Evolutionary conservation across 2,113 vertebrate genomes (phyloP).

Genomic region (Megaptera novaeangliae): DNA sequence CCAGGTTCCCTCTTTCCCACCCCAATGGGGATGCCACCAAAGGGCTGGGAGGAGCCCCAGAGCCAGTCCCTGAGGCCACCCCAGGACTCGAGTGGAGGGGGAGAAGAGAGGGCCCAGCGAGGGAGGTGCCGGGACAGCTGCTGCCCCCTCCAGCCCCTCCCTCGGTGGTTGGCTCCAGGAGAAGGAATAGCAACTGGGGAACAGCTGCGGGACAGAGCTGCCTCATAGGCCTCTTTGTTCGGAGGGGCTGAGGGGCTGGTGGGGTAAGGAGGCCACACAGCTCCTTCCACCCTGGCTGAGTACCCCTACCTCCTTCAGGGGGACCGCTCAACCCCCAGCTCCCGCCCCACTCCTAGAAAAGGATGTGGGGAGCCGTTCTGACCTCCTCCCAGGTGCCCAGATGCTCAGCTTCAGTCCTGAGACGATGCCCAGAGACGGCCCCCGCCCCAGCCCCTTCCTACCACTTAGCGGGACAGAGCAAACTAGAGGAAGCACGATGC

Average conservation of each 20-base stretch:
- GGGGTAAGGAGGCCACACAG: background rate
- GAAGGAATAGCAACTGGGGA: constrained; percentile 70
- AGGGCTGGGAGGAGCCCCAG: background rate
- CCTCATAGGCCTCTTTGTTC: constrained; percentile 69
- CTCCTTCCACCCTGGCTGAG: background rate
- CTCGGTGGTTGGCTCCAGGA: constrained; percentile 54
- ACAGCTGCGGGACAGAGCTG: constrained; percentile 65
- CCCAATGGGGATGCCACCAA: constrained; percentile 2
- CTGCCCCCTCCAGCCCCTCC: constrained; percentile 59
- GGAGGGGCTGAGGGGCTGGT: background rate
- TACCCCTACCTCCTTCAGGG: background rate
- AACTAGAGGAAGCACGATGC: background rate
- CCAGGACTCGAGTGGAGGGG: background rate
- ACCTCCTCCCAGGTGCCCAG: background rate
- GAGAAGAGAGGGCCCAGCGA: background rate
- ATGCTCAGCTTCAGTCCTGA: background rate
- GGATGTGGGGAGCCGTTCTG: background rate
- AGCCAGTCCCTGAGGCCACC: background rate
- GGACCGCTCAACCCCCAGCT: background rate
- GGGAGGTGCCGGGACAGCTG: constrained; percentile 66
- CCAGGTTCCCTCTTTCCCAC: background rate
- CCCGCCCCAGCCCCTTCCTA: background rate
- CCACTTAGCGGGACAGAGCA: background rate
- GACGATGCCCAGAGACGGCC: background rate
- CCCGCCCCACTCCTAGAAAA: background rate